Evolutionary conservation across 1,140 invertebrate species (phyloP), one percentile per base, ranked within the genome.

Genomic region (Bombus superbus): DNA sequence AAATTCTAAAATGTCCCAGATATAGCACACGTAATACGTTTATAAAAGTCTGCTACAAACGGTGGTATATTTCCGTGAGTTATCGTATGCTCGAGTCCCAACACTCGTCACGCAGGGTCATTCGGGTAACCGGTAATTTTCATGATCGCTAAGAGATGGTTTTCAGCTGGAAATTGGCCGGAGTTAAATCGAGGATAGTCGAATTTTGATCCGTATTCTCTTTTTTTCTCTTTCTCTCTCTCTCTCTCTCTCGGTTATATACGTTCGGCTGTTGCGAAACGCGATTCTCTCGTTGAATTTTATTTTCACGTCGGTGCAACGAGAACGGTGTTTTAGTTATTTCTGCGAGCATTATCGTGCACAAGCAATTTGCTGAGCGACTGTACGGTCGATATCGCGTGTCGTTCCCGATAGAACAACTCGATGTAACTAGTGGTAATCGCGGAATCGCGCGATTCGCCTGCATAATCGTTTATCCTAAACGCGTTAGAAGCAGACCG

Each of bases 341-440:
- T 75, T 75, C 32, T 35, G 22, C 73, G 73, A 25, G 9, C 35
- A 75, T 74, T 74, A 74, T 47, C 73, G 73, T 35, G 15, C 73
- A n/a, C 18, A 22, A 32, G 73, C 73, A 75, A 38, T 75, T 57
- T 38, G 11, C 9, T 5, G 10, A 4, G 22, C 35, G 73, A 75
- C 57, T 75, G 22, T 25, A 57, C 73, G 32, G 13, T n/a, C n/a
- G 73, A 47, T 74, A 74, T 74, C 72, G 59, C 59, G 73, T n/a
- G 47, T 57, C 73, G 47, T 53, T 72, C 42, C 32, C 44, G 44
- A 32, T 75, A 18, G n/a, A 75, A 75, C 44, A 53, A 75, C n/a
- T 35, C 25, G 47, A 32, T 38, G 25, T 75, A 75, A 57, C 47
- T 25, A 57, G 73, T 57, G 73, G 47, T 75, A 75, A 75, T 75